These are phyloP conservation scores for Pelusios castaneus DNA, from an alignment of 2,113 vertebrate species.

Conservation along the genomic window DNA sequence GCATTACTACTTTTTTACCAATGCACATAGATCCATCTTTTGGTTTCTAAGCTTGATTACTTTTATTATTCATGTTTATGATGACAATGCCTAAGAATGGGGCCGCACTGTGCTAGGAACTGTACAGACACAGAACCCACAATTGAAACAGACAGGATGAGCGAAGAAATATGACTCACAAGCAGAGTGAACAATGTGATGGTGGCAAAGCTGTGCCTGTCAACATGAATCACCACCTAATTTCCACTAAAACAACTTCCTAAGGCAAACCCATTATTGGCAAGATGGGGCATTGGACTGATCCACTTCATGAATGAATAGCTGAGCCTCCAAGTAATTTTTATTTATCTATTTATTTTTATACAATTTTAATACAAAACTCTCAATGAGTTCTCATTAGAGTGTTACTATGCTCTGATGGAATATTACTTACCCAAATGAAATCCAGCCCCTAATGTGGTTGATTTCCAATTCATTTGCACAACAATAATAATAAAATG, in stretches of 20 bases:
- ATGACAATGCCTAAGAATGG: neutral
- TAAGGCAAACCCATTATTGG: neutral
- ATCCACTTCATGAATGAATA: neutral
- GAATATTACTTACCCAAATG: conserved; percentile 59
- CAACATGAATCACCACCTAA: neutral
- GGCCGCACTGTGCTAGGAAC: no score
- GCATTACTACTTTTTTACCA: neutral
- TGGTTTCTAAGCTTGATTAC: neutral
- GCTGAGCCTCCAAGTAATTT: neutral
- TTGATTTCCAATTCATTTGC: conserved; percentile 64
- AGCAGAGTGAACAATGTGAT: neutral
- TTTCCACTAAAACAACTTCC: neutral
- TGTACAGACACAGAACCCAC: neutral
- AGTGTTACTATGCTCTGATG: conserved; percentile 22
- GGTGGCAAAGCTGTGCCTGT: neutral
- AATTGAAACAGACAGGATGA: neutral
- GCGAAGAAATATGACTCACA: neutral
- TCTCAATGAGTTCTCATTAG: conserved; percentile 62
- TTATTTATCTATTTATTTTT: conserved; percentile 6
- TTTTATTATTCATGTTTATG: neutral
- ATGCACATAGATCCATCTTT: neutral
- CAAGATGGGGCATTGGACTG: neutral
- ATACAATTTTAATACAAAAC: conserved; percentile 1
- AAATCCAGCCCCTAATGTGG: conserved; percentile 40
- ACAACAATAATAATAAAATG: conserved; percentile 47